Conservation (phyloP, 2,797 vertebrate genomes). For the Synanceia verrucosa region DNA sequence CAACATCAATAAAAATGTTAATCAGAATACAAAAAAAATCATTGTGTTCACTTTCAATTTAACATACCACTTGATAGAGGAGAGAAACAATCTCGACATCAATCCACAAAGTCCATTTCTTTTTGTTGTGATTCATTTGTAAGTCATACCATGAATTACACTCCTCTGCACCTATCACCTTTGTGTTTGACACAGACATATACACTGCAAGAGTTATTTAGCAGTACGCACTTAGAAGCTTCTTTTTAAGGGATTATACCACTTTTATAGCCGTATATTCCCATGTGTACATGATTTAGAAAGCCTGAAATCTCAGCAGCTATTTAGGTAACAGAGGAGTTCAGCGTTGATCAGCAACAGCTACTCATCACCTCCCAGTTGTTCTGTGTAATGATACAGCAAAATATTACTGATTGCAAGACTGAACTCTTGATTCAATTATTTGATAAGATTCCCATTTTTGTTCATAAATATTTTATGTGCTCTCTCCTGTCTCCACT, state of each 20-base stretch:
- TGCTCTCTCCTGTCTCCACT: neutral
- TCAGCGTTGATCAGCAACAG: neutral
- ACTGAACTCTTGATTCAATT: slow-evolving; percentile 28
- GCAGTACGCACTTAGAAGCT: neutral
- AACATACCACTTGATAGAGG: slow-evolving; percentile 22
- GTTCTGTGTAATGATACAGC: slow-evolving; percentile 10
- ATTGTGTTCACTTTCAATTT: slow-evolving; percentile 47
- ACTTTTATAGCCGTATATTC: neutral
- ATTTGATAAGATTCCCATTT: slow-evolving; percentile 25
- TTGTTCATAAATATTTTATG: neutral
- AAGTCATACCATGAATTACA: slow-evolving; percentile 14
- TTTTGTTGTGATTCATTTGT: slow-evolving; percentile 39
- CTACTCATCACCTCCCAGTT: slow-evolving; percentile 2
- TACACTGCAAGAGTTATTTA: neutral
- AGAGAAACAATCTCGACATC: slow-evolving; percentile 36
- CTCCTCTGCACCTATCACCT: neutral
- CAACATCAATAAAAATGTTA: slow-evolving; percentile 61
- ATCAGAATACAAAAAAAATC: slow-evolving; percentile 36
- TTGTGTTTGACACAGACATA: neutral
- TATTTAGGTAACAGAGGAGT: neutral
- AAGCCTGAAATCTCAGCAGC: neutral
- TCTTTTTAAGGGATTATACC: neutral
- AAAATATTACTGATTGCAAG: slow-evolving; percentile 6
- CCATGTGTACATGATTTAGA: neutral
- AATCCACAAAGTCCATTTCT: slow-evolving; percentile 36